phyloP scores from a whole-genome alignment of 2,888 invertebrate genomes.

The Synanthedon myopaeformis region DNA sequence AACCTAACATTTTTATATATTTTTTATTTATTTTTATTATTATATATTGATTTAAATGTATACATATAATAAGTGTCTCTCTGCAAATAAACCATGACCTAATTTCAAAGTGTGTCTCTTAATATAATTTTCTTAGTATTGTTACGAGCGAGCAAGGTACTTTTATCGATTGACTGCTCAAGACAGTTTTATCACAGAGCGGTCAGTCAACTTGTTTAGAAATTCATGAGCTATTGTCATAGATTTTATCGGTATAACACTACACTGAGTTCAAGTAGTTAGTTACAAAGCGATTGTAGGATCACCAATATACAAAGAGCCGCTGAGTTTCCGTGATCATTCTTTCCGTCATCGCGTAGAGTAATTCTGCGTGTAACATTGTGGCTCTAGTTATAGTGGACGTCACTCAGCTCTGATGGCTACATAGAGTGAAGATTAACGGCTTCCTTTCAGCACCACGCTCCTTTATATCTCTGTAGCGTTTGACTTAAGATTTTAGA shows the following conservation, averaged over 20 bases:
- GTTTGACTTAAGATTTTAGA: slow-evolving; percentile 4
- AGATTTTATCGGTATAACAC: slow-evolving; percentile 10
- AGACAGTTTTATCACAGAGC: neutral
- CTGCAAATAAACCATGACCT: too few relatives aligned
- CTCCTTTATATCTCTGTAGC: slow-evolving; percentile 11
- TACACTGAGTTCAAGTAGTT: slow-evolving; percentile 11
- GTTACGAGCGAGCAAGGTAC: too few relatives aligned
- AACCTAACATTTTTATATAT: too few relatives aligned
- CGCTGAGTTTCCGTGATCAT: slow-evolving; percentile 4
- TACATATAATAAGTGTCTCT: too few relatives aligned
- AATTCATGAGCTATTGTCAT: slow-evolving; percentile 9
- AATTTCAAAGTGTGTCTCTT: too few relatives aligned
- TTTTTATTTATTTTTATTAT: too few relatives aligned
- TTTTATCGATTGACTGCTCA: neutral
- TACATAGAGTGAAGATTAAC: slow-evolving; percentile 10
- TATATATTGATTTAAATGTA: too few relatives aligned
- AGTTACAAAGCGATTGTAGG: slow-evolving; percentile 12
- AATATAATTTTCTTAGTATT: too few relatives aligned
- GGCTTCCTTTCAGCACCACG: slow-evolving; percentile 11
- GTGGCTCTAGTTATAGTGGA: slow-evolving; percentile 8
- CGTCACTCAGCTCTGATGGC: slow-evolving; percentile 8
- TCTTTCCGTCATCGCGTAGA: slow-evolving; percentile 3
- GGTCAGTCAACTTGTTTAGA: slow-evolving; percentile 9
- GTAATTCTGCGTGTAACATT: slow-evolving; percentile 6
- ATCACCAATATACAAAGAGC: slow-evolving; percentile 8